Conservation (phyloP, 2,797 vertebrate species). For the Emys orbicularis region DNA sequence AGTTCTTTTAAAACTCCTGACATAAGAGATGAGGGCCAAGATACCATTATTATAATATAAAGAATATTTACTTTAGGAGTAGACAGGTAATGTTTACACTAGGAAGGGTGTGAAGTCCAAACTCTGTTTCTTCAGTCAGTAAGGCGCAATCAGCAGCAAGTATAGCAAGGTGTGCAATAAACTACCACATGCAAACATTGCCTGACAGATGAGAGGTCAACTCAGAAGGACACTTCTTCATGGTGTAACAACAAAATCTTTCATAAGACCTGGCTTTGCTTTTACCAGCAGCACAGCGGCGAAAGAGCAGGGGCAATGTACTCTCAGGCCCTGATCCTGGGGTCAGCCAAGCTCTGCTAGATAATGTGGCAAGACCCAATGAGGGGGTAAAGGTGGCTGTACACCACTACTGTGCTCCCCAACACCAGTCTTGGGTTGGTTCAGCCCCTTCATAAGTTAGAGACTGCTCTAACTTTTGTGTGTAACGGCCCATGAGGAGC, state of each 20-base stretch:
- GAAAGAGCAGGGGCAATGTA: neutral
- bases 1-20: neutral
- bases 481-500: neutral
- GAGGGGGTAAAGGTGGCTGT: neutral
- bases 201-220: neutral
- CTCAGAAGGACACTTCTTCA: neutral
- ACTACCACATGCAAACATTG: accelerated
- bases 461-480: neutral
- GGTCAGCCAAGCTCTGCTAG: neutral
- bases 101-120: neutral
- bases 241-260: neutral
- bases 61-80: neutral
- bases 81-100: neutral
- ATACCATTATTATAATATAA: neutral
- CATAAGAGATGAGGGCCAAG: neutral
- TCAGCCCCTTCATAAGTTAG: neutral
- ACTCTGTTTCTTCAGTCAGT: neutral
- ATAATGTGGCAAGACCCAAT: neutral
- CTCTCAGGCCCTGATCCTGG: neutral
- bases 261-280: neutral
- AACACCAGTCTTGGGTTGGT: neutral
- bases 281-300: neutral
- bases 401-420: neutral
- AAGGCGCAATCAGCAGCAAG: neutral
- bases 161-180: neutral